Evolutionary conservation across 1,140 invertebrate genomes (phyloP).

Genomic region (Dendroctonus valens): DNA sequence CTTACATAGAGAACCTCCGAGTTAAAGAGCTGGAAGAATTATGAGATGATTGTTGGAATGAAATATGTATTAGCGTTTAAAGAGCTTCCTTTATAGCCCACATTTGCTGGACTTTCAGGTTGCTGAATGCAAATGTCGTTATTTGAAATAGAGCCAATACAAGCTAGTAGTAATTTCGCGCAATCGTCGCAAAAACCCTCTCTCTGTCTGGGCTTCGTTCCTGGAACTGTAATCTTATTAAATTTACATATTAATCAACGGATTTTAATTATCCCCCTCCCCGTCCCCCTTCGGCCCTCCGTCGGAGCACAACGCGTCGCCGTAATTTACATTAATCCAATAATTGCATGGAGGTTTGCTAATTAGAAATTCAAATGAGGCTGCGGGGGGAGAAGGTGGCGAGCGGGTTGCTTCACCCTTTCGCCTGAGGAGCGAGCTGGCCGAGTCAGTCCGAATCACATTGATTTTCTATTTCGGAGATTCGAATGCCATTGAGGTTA

Average conservation of each 20-base stretch:
- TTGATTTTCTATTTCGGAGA: constrained; percentile 47
- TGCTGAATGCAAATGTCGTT: no score
- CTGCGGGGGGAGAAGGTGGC: constrained; percentile 51
- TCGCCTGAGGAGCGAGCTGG: constrained; percentile 48
- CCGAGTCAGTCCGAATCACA: constrained; percentile 46
- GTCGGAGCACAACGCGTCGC: constrained; percentile 60
- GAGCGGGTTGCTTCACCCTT: constrained; percentile 49
- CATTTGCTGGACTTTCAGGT: no score
- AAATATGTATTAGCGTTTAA: no score
- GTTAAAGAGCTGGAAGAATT: no score
- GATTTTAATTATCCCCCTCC: constrained; percentile 84
- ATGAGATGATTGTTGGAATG: no score
- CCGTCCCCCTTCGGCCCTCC: constrained; percentile 38
- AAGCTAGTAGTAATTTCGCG: constrained; percentile 21
- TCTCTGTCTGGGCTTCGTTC: constrained; percentile 51
- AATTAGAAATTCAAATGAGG: constrained; percentile 91
- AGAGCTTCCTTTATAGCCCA: no score
- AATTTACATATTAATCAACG: constrained; percentile 97
- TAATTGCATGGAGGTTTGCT: constrained; percentile 88
- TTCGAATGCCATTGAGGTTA: background rate
- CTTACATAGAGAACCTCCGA: no score
- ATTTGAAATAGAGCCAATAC: constrained; percentile 6
- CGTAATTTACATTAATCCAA: constrained; percentile 93
- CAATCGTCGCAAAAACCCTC: constrained; percentile 28
- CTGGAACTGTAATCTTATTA: constrained; percentile 89